Base-by-base conservation (phyloP, 2,113 vertebrate genomes). In the Peromyscus californicus region DNA sequence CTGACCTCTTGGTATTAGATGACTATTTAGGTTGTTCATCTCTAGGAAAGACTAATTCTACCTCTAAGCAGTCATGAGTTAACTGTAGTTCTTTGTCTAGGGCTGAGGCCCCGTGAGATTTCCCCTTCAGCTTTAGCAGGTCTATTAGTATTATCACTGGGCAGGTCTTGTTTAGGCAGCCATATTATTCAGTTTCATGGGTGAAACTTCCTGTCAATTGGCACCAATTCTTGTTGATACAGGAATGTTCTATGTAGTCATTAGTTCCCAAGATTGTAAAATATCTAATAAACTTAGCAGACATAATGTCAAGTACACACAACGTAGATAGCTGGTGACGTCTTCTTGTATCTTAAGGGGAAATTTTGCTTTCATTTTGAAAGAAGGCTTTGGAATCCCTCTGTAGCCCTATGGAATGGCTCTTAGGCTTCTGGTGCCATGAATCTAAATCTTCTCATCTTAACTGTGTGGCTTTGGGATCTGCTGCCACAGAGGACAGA, bases 201-300 rank as follows among this genome's bases (percentile, higher is more conserved):
- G 59, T 65, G 26, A 26, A 45, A 39, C 59, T 85, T 15, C 24
- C n/a, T 42, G 13, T 84, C 57, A 63, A 42, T 39, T 84, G 82
- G 24, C n/a, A 84, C 96, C 80, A 97, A 92, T 92, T 98, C 97
- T 93, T 96, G 94, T 97, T 97, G 97, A 98, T 97, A 90, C 98
- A 96, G 94, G 92, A 97, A 97, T 1, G 7, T 97, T 92, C 91
- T 97, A 97, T 95, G 96, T 97, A 97, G 97, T 96, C 98, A 98
- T 98, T 98, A 97, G 96, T 97, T 98, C 98, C 98, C 97, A 97
- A 93, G 94, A 96, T 97, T 98, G 96, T 97, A 98, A 98, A 98
- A 98, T 26, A 91, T 95, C 98, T 97, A 98, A 98, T 98, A 98
- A 98, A 98, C 94, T 98, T 96, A 96, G 96, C 94, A 97, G 95